Conservation (phyloP, 2,888 invertebrate species). For the Eilema caniola region DNA sequence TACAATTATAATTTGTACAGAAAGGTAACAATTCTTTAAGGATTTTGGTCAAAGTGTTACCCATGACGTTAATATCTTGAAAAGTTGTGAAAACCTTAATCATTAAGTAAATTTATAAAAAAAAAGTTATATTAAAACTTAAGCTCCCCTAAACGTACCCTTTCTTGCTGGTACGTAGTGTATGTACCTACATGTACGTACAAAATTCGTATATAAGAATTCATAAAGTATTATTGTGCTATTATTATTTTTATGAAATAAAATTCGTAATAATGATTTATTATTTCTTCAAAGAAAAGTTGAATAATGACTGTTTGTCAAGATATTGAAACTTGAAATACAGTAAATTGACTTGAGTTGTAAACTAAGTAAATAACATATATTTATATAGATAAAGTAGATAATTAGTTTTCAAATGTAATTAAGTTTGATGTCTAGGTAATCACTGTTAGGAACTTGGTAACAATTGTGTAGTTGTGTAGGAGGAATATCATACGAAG, state of each 20-base stretch:
- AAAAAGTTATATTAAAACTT: too few species aligned
- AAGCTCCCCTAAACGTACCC: too few species aligned
- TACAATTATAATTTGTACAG: not conserved
- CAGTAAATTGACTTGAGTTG: not conserved
- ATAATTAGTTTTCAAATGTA: constrained; percentile 3
- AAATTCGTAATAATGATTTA: not conserved
- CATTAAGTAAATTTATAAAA: too few species aligned
- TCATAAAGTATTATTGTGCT: not conserved
- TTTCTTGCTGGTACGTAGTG: not conserved
- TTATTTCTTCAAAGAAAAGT: not conserved
- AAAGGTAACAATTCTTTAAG: not conserved
- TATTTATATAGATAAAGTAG: not conserved
- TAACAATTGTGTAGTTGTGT: not conserved
- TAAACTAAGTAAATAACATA: not conserved
- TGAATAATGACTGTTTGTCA: not conserved
- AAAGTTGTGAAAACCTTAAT: too few species aligned
- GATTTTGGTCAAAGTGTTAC: not conserved
- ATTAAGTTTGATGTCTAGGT: constrained; percentile 4
- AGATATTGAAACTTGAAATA: not conserved
- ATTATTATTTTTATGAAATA: not conserved
- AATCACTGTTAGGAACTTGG: not conserved
- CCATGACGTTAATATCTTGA: too few species aligned
- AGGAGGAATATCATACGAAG: not conserved
- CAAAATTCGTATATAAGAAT: not conserved
- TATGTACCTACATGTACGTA: not conserved